Evolutionary conservation across 1,140 invertebrate genomes (phyloP).

Genomic region (Dendroctonus ponderosae): DNA sequence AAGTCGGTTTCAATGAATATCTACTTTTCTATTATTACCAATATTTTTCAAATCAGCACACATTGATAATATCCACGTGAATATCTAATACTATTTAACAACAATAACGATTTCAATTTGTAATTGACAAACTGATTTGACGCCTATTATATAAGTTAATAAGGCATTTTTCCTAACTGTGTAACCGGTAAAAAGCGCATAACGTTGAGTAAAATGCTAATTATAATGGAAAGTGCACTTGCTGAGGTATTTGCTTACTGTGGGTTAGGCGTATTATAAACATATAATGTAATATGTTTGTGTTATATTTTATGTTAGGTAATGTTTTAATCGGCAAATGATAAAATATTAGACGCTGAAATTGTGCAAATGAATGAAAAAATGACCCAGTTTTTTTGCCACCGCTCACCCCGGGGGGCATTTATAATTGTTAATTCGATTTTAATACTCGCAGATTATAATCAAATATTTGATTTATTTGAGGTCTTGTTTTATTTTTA

Average conservation of each 20-base stretch:
- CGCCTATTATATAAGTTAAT: conserved; percentile 24
- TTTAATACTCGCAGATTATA: no score
- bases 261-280: conserved; percentile 14
- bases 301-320: neutral
- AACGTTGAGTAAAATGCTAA: conserved; percentile 23
- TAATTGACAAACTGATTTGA: conserved; percentile 24
- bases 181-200: conserved; percentile 11
- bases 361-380: neutral
- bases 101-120: conserved; percentile 12
- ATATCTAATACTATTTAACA: conserved; percentile 7
- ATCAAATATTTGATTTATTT: no score
- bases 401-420: no score
- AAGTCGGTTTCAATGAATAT: no score
- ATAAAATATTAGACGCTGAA: no score
- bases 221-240: conserved; percentile 25
- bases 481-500: no score
- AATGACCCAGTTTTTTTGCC: no score
- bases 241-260: conserved; percentile 23
- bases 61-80: neutral
- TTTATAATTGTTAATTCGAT: no score
- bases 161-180: conserved; percentile 3
- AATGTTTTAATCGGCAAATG: no score
- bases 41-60: neutral
- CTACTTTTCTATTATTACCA: neutral
- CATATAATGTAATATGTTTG: conserved; percentile 6